Evolutionary conservation across 2,888 invertebrate genomes (phyloP), one percentile per base, ranked within the genome.

Genomic region (Temnothorax rugatulus): DNA sequence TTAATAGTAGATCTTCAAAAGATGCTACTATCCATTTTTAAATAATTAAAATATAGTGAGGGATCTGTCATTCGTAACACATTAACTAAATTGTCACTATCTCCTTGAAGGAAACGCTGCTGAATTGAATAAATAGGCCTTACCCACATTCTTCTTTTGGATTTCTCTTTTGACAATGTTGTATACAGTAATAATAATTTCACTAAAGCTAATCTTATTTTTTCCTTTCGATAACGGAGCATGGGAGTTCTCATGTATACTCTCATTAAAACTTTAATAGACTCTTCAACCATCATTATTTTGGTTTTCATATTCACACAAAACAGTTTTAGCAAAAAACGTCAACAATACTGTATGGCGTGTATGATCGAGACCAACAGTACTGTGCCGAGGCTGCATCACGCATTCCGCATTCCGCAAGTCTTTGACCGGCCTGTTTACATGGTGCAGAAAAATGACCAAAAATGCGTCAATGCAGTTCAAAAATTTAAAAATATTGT

Each of bases 201-300:
- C 8, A 29, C 15, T 59, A 59, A 34, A 59, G 29, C 15, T 9
- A 59, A 15, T 59, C 59, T 59, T 15, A 59, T 29, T 63, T 63
- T 63, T n/a, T 63, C 4, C 38, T 63, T 63, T 38, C n/a, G 9
- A 38, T 63, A 38, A 2, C n/a, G 38, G 21, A 38, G 18, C n/a
- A 63, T 63, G n/a, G 63, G 63, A 63, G 18, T 63, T 63, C 4
- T 63, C 34, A 63, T 18, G 38, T 63, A 63, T 63, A 38, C 5
- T 38, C 5, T 34, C 61, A n/a, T 18, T 38, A 34, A 61, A 61
- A 9, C 8, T n/a, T 61, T 61, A 34, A 61, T 61, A 34, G 38
- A 34, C 21, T 61, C 18, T 34, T 18, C 5, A 8, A 61, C 15
- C 29, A 59, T 59, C 59, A 59, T 5, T 59, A 59, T 25, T 59